Percentiles rank a stretch among this genome's conserved stretches.
These are phyloP conservation scores for Sycon ciliatum DNA, from an alignment of 37 sponge, comb jelly and placozoan genomes.

Conservation along the genomic window DNA sequence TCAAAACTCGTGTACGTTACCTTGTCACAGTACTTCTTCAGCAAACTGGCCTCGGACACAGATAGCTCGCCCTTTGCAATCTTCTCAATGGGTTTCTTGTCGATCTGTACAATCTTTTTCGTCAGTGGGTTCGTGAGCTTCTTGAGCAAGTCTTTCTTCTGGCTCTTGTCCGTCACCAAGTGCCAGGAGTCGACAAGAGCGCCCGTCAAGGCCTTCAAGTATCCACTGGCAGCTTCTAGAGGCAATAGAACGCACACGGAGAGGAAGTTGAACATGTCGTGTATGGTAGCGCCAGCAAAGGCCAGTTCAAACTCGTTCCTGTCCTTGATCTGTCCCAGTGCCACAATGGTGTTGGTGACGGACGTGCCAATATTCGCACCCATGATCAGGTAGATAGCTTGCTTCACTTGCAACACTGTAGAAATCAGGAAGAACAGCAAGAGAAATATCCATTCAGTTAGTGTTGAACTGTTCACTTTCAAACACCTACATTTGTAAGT, in stretches of 20 bases:
- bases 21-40: too few species aligned
- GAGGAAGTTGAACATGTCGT: conserved; percentile 42
- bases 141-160: conserved; percentile 30
- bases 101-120: conserved; percentile 20
- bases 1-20: background rate
- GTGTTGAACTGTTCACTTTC: too few species aligned
- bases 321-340: conserved; percentile 31
- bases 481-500: too few species aligned
- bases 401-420: conserved; percentile 29
- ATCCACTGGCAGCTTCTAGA: conserved; percentile 10
- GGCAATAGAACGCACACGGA: conserved; percentile 29
- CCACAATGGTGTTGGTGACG: conserved; percentile 42
- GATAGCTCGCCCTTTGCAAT: conserved; percentile 25
- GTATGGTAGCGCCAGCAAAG: conserved; percentile 44
- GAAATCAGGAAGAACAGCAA: too few species aligned
- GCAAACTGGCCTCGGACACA: background rate
- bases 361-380: conserved; percentile 46
- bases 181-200: background rate
- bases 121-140: conserved; percentile 34
- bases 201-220: background rate
- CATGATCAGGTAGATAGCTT: conserved; percentile 37
- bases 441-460: too few species aligned
- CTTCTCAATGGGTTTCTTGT: conserved; percentile 19
- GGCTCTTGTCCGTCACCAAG: background rate
- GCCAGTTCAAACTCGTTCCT: conserved; percentile 39